phyloP scores from a whole-genome alignment of 2,113 vertebrate genomes.

The Leuciscus idus region DNA sequence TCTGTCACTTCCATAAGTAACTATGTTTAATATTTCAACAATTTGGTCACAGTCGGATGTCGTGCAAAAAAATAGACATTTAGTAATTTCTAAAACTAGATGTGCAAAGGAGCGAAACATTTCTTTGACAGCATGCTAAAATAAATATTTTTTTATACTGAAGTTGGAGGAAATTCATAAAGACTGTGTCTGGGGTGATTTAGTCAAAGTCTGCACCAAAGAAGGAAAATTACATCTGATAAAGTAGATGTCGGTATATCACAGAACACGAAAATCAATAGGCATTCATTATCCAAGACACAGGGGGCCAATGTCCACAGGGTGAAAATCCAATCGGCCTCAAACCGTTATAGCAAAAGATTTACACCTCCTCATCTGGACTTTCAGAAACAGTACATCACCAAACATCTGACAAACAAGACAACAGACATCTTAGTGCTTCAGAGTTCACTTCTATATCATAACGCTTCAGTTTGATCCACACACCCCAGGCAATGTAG shows the following conservation, averaged over 20 bases:
- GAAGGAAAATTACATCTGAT: slow-evolving; percentile 29
- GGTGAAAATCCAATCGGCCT: slow-evolving; percentile 19
- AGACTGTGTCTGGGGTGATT: slow-evolving; percentile 4
- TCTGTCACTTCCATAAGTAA: not conserved
- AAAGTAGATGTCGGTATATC: slow-evolving; percentile 33
- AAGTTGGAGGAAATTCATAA: not conserved
- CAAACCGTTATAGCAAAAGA: not conserved
- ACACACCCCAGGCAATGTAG: slow-evolving; percentile 1
- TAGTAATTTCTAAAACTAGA: not conserved
- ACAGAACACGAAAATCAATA: slow-evolving; percentile 25
- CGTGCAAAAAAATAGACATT: not conserved
- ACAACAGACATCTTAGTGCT: not conserved
- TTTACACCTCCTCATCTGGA: slow-evolving; percentile 12
- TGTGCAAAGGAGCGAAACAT: not conserved
- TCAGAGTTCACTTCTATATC: slow-evolving; percentile 18
- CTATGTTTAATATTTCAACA: not conserved
- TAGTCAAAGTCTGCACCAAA: slow-evolving; percentile 1
- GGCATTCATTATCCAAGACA: slow-evolving; percentile 18
- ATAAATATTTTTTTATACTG: too few species aligned
- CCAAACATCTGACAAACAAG: slow-evolving; percentile 12
- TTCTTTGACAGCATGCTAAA: not conserved
- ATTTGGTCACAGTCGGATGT: not conserved
- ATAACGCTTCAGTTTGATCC: not conserved
- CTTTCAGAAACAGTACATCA: not conserved
- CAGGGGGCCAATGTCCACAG: slow-evolving; percentile 1